phyloP scores from a whole-genome alignment of 1,140 invertebrate genomes.

The Centruroides sculpturatus region DNA sequence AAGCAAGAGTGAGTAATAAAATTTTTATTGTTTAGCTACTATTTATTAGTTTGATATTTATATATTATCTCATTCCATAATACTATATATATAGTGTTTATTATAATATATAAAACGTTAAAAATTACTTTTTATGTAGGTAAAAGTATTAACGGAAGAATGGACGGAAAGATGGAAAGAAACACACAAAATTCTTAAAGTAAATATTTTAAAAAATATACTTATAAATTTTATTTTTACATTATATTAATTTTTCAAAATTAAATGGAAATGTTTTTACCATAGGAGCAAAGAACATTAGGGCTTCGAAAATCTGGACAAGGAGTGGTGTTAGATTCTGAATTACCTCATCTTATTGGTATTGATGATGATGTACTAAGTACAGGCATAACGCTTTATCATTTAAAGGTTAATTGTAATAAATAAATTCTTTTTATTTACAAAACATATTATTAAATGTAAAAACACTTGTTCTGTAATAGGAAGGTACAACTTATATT shows the following conservation, averaged over 20 bases:
- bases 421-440: no score
- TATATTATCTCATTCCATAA: background rate
- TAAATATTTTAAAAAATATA: background rate
- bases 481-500: constrained; percentile 36
- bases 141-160: constrained; percentile 81
- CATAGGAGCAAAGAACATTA: constrained; percentile 64
- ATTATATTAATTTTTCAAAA: no score
- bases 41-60: background rate
- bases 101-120: background rate
- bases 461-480: constrained; percentile 1
- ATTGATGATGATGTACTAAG: constrained; percentile 61
- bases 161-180: constrained; percentile 89
- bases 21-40: background rate
- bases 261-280: background rate
- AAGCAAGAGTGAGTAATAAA: constrained; percentile 38
- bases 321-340: constrained; percentile 80
- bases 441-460: no score
- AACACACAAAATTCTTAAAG: constrained; percentile 59
- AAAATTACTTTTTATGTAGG: constrained; percentile 34
- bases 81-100: constrained; percentile 17
- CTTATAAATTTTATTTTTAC: no score
- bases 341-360: constrained; percentile 79
- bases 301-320: constrained; percentile 63
- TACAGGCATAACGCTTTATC: constrained; percentile 80
- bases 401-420: constrained; percentile 48